Evolutionary conservation across 2,113 vertebrate genomes (phyloP).

Genomic region (Albula goreensis): DNA sequence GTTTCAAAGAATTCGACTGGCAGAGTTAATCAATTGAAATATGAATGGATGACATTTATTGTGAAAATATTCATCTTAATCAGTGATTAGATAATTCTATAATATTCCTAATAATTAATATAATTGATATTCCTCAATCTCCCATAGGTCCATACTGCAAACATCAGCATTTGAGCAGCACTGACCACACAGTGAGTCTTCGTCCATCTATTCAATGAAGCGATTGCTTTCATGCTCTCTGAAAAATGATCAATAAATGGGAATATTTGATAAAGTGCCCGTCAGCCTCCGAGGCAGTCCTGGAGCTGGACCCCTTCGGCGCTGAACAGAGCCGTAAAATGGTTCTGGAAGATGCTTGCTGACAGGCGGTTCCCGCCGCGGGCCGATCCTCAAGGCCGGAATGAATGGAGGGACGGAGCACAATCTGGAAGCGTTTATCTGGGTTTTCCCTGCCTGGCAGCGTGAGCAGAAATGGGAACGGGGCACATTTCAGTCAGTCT

Average conservation of each 20-base stretch:
- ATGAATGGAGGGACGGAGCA: constrained; percentile 45
- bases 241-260: background rate
- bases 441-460: constrained; percentile 29
- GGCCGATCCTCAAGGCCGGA: constrained; percentile 42
- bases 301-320: background rate
- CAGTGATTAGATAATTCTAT: too few species aligned
- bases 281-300: background rate
- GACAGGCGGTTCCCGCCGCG: constrained; percentile 19
- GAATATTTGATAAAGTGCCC: background rate
- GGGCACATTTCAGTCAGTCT: background rate
- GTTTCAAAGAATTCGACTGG: background rate
- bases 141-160: too few species aligned
- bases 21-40: background rate
- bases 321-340: background rate
- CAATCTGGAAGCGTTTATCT: constrained; percentile 57
- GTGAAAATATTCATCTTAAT: too few species aligned
- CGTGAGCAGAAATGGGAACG: constrained; percentile 33
- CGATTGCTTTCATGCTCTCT: background rate
- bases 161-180: too few species aligned
- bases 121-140: too few species aligned
- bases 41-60: background rate
- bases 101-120: too few species aligned
- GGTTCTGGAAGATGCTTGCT: constrained; percentile 23
- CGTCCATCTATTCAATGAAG: background rate
- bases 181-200: too few species aligned